These are phyloP conservation scores for Spheniscus mendiculus DNA, from an alignment of 2,113 vertebrate genomes.

Conservation along the genomic window DNA sequence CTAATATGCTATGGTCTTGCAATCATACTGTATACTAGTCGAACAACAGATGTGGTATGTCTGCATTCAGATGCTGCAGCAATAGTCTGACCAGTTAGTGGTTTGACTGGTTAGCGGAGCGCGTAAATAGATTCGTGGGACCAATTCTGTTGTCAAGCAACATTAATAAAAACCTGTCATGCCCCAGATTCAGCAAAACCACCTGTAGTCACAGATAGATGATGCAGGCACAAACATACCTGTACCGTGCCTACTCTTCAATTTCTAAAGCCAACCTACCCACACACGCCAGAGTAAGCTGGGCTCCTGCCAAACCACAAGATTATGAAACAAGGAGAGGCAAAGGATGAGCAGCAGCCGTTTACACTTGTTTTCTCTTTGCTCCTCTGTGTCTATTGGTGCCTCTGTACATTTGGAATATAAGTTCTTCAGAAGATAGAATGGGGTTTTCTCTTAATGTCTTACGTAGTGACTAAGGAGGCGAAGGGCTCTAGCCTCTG, in stretches of 20 bases:
- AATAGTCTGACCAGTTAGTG: rapidly evolving
- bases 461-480: neutral
- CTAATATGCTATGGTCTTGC: neutral
- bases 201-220: neutral
- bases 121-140: neutral
- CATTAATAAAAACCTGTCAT: neutral
- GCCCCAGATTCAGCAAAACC: neutral
- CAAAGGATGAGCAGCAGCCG: neutral
- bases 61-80: neutral
- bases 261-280: neutral
- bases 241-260: neutral
- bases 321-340: constrained; percentile 19
- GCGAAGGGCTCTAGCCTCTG: neutral
- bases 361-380: neutral
- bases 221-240: neutral
- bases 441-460: neutral
- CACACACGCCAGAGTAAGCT: neutral
- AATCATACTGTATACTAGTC: neutral
- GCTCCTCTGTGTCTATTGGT: neutral
- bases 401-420: neutral
- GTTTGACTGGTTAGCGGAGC: neutral
- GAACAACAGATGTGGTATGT: neutral
- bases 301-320: neutral
- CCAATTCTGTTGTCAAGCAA: neutral
- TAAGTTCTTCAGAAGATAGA: neutral